phyloP scores from a whole-genome alignment of 2,113 vertebrate genomes.

The Oncorhynchus kisutch region DNA sequence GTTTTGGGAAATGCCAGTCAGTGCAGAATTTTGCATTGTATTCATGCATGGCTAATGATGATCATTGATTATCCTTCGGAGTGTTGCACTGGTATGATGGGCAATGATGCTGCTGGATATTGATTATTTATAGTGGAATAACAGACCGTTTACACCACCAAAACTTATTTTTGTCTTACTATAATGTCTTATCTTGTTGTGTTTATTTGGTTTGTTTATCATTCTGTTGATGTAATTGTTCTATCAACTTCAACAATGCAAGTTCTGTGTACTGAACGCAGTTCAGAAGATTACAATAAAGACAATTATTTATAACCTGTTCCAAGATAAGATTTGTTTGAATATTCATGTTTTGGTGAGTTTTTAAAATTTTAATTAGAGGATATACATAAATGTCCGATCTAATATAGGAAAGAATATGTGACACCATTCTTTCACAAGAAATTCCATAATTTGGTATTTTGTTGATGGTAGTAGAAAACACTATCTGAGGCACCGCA shows the following conservation, averaged over 20 bases:
- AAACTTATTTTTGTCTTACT: neutral
- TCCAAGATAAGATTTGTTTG: slow-evolving; percentile 25
- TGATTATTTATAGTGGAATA: neutral
- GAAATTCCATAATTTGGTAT: too few species aligned
- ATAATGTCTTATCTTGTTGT: slow-evolving; percentile 14
- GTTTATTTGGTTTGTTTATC: slow-evolving; percentile 37
- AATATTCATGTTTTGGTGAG: slow-evolving; percentile 7
- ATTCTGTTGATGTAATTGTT: slow-evolving; percentile 24
- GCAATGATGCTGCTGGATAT: slow-evolving; percentile 7
- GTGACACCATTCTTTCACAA: neutral
- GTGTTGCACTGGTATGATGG: slow-evolving; percentile 13
- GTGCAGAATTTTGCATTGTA: slow-evolving; percentile 26
- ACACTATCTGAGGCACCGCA: too few species aligned
- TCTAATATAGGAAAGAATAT: neutral
- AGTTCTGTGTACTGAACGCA: slow-evolving; percentile 73
- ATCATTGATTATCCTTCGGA: slow-evolving; percentile 31
- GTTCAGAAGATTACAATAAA: slow-evolving; percentile 78
- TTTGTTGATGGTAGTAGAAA: too few species aligned
- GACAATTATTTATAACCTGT: slow-evolving; percentile 73
- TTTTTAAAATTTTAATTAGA: neutral
- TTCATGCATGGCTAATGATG: slow-evolving; percentile 46
- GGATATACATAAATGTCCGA: neutral
- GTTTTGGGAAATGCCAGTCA: neutral
- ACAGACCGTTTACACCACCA: slow-evolving; percentile 32
- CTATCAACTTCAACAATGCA: slow-evolving; percentile 63